Base-by-base conservation (phyloP, 2,113 vertebrate genomes). In the Rhizomys pruinosus region DNA sequence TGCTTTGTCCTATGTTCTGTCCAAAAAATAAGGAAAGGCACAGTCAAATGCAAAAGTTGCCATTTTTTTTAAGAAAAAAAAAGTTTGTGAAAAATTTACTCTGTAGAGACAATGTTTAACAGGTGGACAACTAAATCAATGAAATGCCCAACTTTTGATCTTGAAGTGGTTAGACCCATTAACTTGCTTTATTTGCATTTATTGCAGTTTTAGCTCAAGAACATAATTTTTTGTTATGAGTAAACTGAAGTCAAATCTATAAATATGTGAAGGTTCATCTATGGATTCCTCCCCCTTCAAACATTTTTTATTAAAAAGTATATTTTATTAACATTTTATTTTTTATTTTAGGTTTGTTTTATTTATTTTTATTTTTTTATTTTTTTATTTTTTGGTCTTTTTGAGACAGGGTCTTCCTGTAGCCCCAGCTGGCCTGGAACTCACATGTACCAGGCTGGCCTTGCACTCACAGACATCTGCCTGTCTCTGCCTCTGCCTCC, bases 11-110 rank as follows among this genome's bases (percentile, higher is more conserved):
- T 72, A 34, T 87, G 32, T 81, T 77, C 61, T 77, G 39, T 32
- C 39, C 90, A 96, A 52, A 94, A 93, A 89, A 93, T 47, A 95
- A 92, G 42, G 78, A 57, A 85, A 92, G 23, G 20, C 12, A 88
- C 89, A 92, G n/a, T n/a, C n/a, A n/a, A 82, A 92, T 25, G 85
- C 37, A 85, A 90, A 94, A 59, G 37, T 74, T 61, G 44, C 34
- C 37, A 57, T 13, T n/a, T 44, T 93, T 73, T 39, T 55, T 85
- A 71, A 94, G 68, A 55, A 92, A 76, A 95, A 84, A 64, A 23
- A 47, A 19, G 19, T n/a, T 32, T 91, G 39, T 39, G 32, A 93
- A 81, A 7, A 39, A 29, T 78, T 47, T 59, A 37, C 13, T 29
- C 59, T 12, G 0, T 22, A 16, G 72, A 84, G 66, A 80, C 27